Base-by-base conservation (phyloP, 2,797 vertebrate genomes). In the Chaunax sp. region DNA sequence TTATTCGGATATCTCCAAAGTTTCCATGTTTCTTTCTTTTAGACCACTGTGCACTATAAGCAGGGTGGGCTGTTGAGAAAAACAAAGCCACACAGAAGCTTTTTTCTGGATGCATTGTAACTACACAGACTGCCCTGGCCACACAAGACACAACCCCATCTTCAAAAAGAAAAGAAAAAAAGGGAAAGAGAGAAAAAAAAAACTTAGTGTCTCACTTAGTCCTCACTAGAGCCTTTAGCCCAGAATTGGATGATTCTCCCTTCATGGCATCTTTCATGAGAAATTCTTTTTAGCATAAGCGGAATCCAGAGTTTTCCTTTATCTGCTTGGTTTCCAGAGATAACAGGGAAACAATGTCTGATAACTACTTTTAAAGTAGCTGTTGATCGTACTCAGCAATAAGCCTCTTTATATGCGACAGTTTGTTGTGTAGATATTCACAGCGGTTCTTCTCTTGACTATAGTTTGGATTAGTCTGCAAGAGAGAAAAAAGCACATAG, bases 391-490 rank as follows among this genome's bases (percentile, higher is more conserved):
- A 99, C 82, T 96, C 95, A 37, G 97, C 96, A 88, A 99, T 99
- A 82, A 97, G 96, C 95, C 95, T 95, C 93, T 99, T 99, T 91
- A 99, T 98, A 86, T 99, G 97, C 61, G 98, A 97, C 94, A 99
- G 96, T 92, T 99, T 99, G 92, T 96, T 96, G 94, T 99, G 98
- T 84, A 99, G 96, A 93, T 98, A 98, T 95, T 99, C 97, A 71
- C 98, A 99, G 90, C 98, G 96, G 82, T 96, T 96, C 94, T 98
- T 99, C 92, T 99, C 97, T 89, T 96, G 95, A 94, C 96, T 96
- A 94, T 99, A 99, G 78, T 97, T 96, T 77, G 97, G 96, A 91
- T 99, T 98, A 64, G 95, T 97, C 98, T 99, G 94, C 0, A 85
- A 80, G 52, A 55, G 53, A 85, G 5, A 59, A 38, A 37, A 56